These are phyloP conservation scores for Drosophila busckii DNA, from an alignment of 1,140 invertebrate species.

Conservation along the genomic window DNA sequence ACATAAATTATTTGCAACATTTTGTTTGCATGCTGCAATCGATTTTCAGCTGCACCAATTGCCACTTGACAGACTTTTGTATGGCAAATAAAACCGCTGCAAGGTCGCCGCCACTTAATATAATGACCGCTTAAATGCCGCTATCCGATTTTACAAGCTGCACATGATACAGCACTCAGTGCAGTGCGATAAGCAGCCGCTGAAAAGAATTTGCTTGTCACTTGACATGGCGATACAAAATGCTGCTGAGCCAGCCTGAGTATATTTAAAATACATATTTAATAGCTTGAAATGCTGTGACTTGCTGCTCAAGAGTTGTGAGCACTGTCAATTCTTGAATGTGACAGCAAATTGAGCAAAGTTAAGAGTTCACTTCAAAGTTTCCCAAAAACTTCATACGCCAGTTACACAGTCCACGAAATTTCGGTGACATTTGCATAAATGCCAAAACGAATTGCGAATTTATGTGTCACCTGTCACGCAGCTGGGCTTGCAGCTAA, in stretches of 20 bases:
- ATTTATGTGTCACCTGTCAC: conserved; percentile 27
- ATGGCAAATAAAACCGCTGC: conserved; percentile 8
- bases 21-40: conserved; percentile 51
- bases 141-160: conserved; percentile 18
- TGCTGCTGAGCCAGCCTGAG: no score
- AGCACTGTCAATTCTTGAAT: no score
- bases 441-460: conserved; percentile 25
- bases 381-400: neutral
- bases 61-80: conserved; percentile 37
- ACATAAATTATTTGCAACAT: conserved; percentile 51
- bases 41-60: conserved; percentile 63
- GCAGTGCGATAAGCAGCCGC: no score
- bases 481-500: conserved; percentile 42
- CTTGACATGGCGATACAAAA: no score
- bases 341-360: no score
- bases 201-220: no score
- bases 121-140: conserved; percentile 30
- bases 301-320: no score
- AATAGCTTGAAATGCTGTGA: no score
- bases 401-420: conserved; percentile 17
- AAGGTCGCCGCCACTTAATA: conserved; percentile 30
- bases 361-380: no score
- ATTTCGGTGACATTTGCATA: conserved; percentile 54
- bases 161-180: no score
- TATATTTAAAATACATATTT: no score